Base-by-base conservation (phyloP, 2,113 vertebrate species). In the Grammomys dolichurus region DNA sequence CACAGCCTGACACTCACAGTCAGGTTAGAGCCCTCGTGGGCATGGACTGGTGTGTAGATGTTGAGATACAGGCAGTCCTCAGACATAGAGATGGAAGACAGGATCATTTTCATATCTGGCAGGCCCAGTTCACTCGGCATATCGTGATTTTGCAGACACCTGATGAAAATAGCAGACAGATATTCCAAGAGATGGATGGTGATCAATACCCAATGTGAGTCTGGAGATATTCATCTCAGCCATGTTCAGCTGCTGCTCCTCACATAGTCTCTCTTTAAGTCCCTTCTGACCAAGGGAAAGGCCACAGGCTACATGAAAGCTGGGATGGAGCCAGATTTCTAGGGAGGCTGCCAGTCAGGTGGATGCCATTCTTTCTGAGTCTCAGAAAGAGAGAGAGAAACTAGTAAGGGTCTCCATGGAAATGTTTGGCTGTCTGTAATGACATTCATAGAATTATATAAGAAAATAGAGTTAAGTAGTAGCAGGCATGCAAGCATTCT, bases 31-130 rank as follows among this genome's bases (percentile, higher is more conserved):
- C 95, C 91, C 91, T 84, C 17, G 33, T 31, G 85, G 90, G 97
- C 12, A 16, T 95, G 36, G 65, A 90, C 1, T 0, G 98, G 98
- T 7, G 93, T 94, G 4, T 98, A 96, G 67, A 99, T 93, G 46
- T 93, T 98, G 65, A 99, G 96, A 87, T 98, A 98, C 43, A 98
- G 87, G 70, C 98, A 99, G 31, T 98, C 98, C 96, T 99, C 98
- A 28, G 98, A 98, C 43, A 86, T 1, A 58, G 90, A 0, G 24
- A n/a, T 26, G 2, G 36, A 3, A 28, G 81, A 70, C 40, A n/a
- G 4, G 26, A 19, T 82, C 28, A 4, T 0, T 51, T 95, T 96
- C 86, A 88, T 0, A 4, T 90, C 0, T 0, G 22, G 19, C 24
- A 58, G 2, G 22, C 5, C 0, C 7, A 24, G 0, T 22, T 0